Conservation (phyloP, 2,888 invertebrate genomes). For the Aromia moschata region DNA sequence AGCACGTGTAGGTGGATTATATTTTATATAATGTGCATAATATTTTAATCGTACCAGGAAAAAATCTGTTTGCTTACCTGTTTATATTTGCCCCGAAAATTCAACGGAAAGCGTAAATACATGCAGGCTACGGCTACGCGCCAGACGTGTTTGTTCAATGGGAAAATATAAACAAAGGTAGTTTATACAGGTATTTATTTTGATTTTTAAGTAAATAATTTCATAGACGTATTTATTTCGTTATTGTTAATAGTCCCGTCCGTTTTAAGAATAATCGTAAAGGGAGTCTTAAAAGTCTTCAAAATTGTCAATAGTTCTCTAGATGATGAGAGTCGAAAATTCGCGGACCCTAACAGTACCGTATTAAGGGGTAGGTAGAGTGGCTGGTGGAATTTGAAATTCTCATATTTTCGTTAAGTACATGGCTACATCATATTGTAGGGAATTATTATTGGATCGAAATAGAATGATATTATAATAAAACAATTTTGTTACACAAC, state of each 20-base stretch:
- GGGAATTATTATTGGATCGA: no score
- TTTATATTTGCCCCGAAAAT: background rate
- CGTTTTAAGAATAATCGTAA: background rate
- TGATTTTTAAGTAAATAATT: background rate
- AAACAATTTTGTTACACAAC: no score
- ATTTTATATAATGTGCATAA: no score
- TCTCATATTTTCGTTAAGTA: background rate
- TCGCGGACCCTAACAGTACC: no score
- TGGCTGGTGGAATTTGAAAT: no score
- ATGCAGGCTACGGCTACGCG: slow-evolving; percentile 1
- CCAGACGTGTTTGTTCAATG: background rate
- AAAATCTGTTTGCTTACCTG: background rate
- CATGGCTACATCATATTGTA: no score
- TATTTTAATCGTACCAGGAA: no score
- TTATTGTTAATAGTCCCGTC: background rate
- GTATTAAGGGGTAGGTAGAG: no score
- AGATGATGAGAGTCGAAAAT: background rate
- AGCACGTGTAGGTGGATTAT: no score
- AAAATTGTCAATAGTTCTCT: background rate
- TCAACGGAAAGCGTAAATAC: background rate
- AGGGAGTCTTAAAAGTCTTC: background rate
- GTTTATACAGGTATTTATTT: background rate
- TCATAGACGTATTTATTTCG: background rate
- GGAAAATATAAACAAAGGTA: background rate
- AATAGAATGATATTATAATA: no score